Evolutionary conservation across 2,113 vertebrate genomes (phyloP).

Genomic region (Eurypyga helias): DNA sequence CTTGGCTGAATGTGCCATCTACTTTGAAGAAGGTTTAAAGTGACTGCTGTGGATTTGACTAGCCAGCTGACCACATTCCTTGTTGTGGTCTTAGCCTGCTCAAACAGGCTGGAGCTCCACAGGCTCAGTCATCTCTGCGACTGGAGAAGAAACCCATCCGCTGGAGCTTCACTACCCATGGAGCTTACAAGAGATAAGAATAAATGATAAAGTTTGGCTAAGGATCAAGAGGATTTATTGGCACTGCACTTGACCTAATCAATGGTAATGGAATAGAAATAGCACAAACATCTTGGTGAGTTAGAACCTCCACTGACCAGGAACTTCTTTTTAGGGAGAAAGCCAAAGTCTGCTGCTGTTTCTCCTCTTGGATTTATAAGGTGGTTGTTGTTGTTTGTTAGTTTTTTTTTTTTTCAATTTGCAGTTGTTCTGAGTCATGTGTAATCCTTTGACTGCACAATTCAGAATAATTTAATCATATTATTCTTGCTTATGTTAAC

Average conservation of each 20-base stretch:
- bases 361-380: background rate
- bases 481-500: slow-evolving; percentile 42
- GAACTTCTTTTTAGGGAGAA: background rate
- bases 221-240: background rate
- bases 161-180: background rate
- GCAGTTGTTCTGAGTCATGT: background rate
- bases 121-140: accelerated
- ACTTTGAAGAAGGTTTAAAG: background rate
- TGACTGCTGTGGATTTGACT: background rate
- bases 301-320: background rate
- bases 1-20: background rate
- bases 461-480: slow-evolving; percentile 44
- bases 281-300: background rate
- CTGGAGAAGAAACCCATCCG: background rate
- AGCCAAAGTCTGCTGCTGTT: background rate
- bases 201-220: background rate
- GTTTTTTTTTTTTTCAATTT: background rate
- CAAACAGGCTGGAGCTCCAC: background rate
- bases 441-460: slow-evolving; percentile 26
- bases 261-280: background rate
- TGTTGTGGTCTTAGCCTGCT: background rate
- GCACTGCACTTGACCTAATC: background rate
- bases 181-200: background rate
- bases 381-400: background rate
- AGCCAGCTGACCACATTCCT: background rate